These are phyloP conservation scores for Xylocampa areola DNA, from an alignment of 2,888 invertebrate genomes.

Conservation along the genomic window DNA sequence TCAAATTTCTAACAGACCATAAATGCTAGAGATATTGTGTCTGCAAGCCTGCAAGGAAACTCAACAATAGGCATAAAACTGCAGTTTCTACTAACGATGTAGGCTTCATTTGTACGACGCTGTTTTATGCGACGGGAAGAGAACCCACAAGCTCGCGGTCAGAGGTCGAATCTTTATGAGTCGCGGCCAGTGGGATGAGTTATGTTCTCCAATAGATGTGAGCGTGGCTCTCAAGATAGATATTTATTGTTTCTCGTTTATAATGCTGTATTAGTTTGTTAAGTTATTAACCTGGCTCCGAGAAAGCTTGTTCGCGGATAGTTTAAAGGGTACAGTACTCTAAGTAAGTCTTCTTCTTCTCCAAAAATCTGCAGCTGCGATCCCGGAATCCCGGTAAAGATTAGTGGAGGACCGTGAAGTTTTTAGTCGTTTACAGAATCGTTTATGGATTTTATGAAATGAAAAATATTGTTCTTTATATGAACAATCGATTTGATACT, in stretches of 20 bases:
- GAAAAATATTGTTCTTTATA: too few species aligned
- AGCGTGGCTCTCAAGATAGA: conserved; percentile 32
- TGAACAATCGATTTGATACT: too few species aligned
- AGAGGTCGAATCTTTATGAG: conserved; percentile 69
- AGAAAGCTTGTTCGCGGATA: conserved; percentile 26
- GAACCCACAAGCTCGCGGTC: conserved; percentile 63
- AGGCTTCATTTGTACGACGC: conserved; percentile 50
- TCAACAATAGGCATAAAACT: conserved; percentile 35
- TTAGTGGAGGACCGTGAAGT: too few species aligned
- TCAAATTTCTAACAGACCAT: conserved; percentile 16
- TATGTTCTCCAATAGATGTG: conserved; percentile 41
- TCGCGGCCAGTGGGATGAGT: conserved; percentile 60
- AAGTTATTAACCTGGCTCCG: conserved; percentile 39
- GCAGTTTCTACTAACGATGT: conserved; percentile 15
- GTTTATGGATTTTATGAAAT: too few species aligned
- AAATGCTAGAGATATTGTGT: conserved; percentile 8
- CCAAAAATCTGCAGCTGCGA: too few species aligned
- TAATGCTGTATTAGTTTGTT: conserved; percentile 38
- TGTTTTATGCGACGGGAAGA: conserved; percentile 62
- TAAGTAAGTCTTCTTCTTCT: too few species aligned
- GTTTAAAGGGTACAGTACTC: conserved; percentile 7
- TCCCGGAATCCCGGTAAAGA: too few species aligned
- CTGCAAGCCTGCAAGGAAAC: neutral
- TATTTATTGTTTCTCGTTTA: conserved; percentile 50
- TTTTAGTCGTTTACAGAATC: too few species aligned